phyloP scores from a whole-genome alignment of 2,113 vertebrate species.

The Solenodon paradoxus region DNA sequence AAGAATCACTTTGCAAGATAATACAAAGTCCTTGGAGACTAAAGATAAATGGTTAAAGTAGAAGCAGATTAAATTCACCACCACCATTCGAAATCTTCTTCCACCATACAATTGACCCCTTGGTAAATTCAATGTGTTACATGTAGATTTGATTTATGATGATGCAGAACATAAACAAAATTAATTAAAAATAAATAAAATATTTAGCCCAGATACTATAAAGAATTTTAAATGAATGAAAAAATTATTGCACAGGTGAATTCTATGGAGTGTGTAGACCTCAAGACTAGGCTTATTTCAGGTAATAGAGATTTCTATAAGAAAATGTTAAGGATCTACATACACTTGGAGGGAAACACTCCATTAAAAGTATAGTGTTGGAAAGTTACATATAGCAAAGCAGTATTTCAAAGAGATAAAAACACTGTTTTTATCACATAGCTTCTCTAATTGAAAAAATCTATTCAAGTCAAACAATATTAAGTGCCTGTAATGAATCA shows the following conservation, averaged over 20 bases:
- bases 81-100: too few species aligned
- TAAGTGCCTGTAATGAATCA: background rate
- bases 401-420: background rate
- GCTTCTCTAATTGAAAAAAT: slow-evolving; percentile 46
- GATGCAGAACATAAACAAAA: too few species aligned
- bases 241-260: background rate
- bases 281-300: slow-evolving; percentile 24
- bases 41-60: background rate
- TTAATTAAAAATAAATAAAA: background rate
- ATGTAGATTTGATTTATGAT: too few species aligned
- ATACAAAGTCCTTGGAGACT: background rate
- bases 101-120: too few species aligned
- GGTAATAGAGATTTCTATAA: background rate
- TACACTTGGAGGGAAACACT: background rate
- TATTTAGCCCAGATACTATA: too few species aligned
- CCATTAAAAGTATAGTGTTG: background rate
- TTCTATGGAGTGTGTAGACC: background rate
- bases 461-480: background rate
- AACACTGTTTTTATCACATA: background rate
- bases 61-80: too few species aligned
- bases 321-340: background rate
- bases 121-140: too few species aligned
- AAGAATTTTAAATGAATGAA: background rate
- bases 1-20: background rate
- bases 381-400: background rate